Percentiles rank a stretch among this genome's conserved stretches.
Conservation (phyloP, 2,113 vertebrate genomes). For the Antechinus flavipes region DNA sequence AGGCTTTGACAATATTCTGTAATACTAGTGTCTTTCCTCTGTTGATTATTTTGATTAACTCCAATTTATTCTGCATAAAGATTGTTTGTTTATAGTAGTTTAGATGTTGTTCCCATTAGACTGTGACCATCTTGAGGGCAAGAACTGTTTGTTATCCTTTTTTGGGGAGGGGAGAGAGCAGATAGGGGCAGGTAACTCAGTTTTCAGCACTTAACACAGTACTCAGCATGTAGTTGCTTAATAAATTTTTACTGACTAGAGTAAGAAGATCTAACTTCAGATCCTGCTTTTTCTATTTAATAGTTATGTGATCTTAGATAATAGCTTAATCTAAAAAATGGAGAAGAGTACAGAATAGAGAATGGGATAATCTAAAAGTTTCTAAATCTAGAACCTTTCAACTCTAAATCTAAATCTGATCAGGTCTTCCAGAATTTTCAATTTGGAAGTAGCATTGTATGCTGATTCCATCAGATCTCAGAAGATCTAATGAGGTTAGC, state of each 20-base stretch:
- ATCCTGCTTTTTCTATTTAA: background rate
- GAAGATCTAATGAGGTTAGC: background rate
- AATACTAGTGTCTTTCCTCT: background rate
- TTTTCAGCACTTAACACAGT: background rate
- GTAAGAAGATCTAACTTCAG: background rate
- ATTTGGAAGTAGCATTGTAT: background rate
- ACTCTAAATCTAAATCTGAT: background rate
- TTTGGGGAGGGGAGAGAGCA: background rate
- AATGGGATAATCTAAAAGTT: background rate
- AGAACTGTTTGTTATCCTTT: background rate
- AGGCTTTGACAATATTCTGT: background rate
- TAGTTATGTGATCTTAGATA: background rate
- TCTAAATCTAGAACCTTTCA: background rate
- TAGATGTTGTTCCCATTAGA: background rate
- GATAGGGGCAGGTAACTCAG: no score
- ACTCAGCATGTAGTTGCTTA: background rate
- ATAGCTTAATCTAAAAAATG: background rate
- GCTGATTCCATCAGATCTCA: background rate
- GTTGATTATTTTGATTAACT: background rate
- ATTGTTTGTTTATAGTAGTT: background rate
- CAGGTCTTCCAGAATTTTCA: background rate
- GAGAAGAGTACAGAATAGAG: background rate
- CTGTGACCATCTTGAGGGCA: background rate
- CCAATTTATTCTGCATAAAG: background rate
- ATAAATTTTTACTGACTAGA: background rate